These are phyloP conservation scores for Drosophila watanabei DNA, from an alignment of 1,140 invertebrate genomes.

Conservation along the genomic window DNA sequence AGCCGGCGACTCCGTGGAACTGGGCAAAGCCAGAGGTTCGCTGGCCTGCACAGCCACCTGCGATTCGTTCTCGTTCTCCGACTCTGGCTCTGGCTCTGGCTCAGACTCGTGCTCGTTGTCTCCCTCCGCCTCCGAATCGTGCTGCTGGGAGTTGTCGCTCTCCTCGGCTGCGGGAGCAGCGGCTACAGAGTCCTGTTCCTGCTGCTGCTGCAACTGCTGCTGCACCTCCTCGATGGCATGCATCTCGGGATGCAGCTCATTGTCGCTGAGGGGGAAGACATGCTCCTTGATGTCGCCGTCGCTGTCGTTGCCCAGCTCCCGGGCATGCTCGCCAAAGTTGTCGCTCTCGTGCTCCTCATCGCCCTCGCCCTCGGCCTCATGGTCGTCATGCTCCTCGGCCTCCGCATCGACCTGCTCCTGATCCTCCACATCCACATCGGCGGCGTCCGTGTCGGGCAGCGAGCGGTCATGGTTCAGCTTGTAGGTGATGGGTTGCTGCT, in stretches of 20 bases:
- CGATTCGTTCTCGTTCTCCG: slow-evolving; percentile 45
- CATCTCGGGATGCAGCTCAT: slow-evolving; percentile 73
- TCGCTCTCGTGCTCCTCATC: slow-evolving; percentile 55
- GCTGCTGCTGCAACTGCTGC: slow-evolving; percentile 62
- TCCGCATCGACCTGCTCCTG: slow-evolving; percentile 54
- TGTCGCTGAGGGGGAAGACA: slow-evolving; percentile 74
- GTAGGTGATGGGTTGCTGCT: slow-evolving; percentile 72
- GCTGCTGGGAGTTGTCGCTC: slow-evolving; percentile 54
- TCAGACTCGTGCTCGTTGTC: slow-evolving; percentile 48
- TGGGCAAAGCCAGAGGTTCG: slow-evolving; percentile 52
- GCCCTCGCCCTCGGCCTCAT: slow-evolving; percentile 51
- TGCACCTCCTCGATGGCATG: slow-evolving; percentile 77
- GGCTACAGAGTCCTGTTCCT: slow-evolving; percentile 48
- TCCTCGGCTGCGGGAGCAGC: slow-evolving; percentile 41
- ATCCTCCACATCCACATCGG: slow-evolving; percentile 67
- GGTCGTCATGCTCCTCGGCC: slow-evolving; percentile 60
- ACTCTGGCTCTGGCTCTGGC: slow-evolving; percentile 14
- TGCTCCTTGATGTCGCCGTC: slow-evolving; percentile 70
- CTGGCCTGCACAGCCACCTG: slow-evolving; percentile 29
- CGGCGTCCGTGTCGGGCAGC: slow-evolving; percentile 52
- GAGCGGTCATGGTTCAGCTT: slow-evolving; percentile 81
- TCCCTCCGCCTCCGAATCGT: slow-evolving; percentile 44
- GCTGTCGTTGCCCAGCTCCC: slow-evolving; percentile 42
- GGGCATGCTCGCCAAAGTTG: slow-evolving; percentile 52
- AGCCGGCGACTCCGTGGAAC: slow-evolving; percentile 73